Percentiles rank a stretch among this genome's conserved stretches.
These are phyloP conservation scores for Poeciliopsis presidionis DNA, from an alignment of 2,797 vertebrate species.

Conservation along the genomic window DNA sequence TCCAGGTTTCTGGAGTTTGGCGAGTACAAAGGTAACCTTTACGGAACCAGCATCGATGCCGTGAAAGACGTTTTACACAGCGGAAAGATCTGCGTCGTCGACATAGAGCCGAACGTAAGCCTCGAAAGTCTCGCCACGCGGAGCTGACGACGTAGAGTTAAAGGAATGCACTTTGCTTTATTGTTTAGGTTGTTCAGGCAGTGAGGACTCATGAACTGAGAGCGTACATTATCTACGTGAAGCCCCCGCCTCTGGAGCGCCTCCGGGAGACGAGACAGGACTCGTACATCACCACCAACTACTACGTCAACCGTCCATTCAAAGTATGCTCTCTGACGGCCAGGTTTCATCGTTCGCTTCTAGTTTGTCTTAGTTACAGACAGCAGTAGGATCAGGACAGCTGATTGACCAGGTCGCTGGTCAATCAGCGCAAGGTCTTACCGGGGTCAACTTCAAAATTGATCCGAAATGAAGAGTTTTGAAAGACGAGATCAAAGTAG, in stretches of 20 bases:
- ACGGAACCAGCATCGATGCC: constrained; percentile 90
- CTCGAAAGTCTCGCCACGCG: too few species aligned
- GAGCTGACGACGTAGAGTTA: neutral
- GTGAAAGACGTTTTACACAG: constrained; percentile 83
- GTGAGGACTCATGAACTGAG: constrained; percentile 89
- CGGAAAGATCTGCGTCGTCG: constrained; percentile 90
- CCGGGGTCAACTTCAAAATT: neutral
- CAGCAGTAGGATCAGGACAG: neutral
- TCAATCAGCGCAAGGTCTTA: neutral
- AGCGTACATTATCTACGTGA: constrained; percentile 93
- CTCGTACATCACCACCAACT: constrained; percentile 88
- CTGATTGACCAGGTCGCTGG: too few species aligned
- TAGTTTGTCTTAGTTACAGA: neutral
- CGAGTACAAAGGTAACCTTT: constrained; percentile 89
- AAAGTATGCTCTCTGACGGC: constrained; percentile 76
- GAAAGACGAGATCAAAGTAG: neutral
- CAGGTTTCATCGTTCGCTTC: neutral
- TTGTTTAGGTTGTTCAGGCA: constrained; percentile 83
- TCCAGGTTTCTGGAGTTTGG: constrained; percentile 92
- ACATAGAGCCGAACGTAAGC: constrained; percentile 91
- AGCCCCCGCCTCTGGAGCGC: constrained; percentile 84
- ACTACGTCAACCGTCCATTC: constrained; percentile 89
- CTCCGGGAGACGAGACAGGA: constrained; percentile 87
- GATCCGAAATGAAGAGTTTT: neutral
- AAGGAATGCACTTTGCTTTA: neutral